Evolutionary conservation across 2,113 vertebrate genomes (phyloP).

Genomic region (Zosterops hypoxanthus): DNA sequence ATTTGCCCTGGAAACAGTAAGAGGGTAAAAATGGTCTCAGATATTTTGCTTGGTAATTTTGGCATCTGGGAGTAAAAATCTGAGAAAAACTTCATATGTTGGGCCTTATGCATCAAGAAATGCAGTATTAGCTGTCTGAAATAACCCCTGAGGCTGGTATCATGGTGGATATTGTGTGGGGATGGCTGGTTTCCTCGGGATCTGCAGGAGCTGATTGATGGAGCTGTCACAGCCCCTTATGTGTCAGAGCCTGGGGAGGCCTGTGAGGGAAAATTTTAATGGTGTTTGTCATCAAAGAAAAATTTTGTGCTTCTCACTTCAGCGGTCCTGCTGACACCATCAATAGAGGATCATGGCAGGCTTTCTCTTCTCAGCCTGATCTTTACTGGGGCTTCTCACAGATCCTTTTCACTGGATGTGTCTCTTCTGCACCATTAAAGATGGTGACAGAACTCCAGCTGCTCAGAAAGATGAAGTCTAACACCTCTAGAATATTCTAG

Average conservation of each 20-base stretch:
- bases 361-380: neutral
- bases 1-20: conserved; percentile 2
- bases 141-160: neutral
- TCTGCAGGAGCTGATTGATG: conserved; percentile 16
- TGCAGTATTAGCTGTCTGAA: neutral
- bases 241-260: neutral
- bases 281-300: conserved; percentile 47
- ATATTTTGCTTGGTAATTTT: conserved; percentile 4
- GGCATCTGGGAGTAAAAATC: neutral
- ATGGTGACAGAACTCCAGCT: neutral
- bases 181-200: neutral
- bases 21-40: neutral
- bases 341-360: neutral
- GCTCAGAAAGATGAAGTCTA: neutral
- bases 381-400: neutral
- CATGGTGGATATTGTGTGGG: neutral
- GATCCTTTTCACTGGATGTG: neutral
- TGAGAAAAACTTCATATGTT: neutral
- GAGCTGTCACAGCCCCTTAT: conserved; percentile 5
- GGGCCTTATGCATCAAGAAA: neutral
- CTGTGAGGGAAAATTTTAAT: conserved; percentile 36
- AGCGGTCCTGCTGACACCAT: conserved; percentile 6
- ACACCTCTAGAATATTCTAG: neutral
- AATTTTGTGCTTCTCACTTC: conserved; percentile 25
- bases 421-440: neutral